Conservation (phyloP, 2,888 invertebrate species). For the Trilocha varians region DNA sequence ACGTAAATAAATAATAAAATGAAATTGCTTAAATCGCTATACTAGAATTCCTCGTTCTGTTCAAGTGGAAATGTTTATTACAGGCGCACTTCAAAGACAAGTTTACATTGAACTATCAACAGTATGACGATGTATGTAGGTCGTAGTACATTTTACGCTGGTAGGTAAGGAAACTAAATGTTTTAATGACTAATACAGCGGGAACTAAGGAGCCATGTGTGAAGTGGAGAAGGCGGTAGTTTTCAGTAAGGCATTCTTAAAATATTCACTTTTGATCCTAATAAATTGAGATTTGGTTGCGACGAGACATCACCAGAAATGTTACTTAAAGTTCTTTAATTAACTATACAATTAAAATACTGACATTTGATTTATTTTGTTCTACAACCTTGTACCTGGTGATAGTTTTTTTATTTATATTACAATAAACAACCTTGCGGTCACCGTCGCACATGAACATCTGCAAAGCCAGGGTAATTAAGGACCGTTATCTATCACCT, state of each 20-base stretch:
- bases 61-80: background rate
- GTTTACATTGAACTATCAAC: background rate
- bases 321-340: too few relatives aligned
- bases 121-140: background rate
- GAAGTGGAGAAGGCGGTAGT: background rate
- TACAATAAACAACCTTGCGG: too few relatives aligned
- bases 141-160: background rate
- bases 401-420: too few relatives aligned
- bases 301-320: too few relatives aligned
- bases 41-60: background rate
- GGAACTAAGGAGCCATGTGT: background rate
- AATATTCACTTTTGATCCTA: background rate
- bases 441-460: too few relatives aligned
- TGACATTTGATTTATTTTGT: too few relatives aligned
- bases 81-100: background rate
- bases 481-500: too few relatives aligned
- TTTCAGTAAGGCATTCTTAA: background rate
- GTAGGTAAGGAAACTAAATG: background rate
- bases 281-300: too few relatives aligned
- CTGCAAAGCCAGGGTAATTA: too few relatives aligned
- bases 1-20: background rate
- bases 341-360: too few relatives aligned
- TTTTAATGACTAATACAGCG: background rate
- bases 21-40: background rate
- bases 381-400: too few relatives aligned